These are phyloP conservation scores for Clivina fossor DNA, from an alignment of 2,888 invertebrate species.

Conservation along the genomic window DNA sequence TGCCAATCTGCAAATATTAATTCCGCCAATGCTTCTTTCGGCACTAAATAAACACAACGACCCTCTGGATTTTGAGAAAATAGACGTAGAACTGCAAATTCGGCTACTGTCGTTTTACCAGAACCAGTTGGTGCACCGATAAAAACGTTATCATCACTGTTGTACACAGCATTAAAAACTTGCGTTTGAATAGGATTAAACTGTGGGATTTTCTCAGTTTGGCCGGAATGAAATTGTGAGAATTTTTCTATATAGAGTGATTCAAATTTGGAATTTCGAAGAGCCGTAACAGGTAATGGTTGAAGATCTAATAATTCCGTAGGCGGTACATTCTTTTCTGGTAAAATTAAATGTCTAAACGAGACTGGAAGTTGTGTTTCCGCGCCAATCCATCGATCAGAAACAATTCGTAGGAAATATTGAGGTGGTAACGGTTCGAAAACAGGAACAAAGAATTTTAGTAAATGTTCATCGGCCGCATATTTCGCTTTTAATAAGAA, in stretches of 20 bases:
- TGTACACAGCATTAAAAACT: conserved; percentile 98
- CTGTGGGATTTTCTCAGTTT: conserved; percentile 83
- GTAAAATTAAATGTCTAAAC: conserved; percentile 93
- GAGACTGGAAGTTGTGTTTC: conserved; percentile 97
- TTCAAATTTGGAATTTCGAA: conserved; percentile 85
- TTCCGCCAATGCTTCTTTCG: conserved; percentile 89
- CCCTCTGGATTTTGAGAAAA: conserved; percentile 73
- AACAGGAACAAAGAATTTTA: conserved; percentile 98
- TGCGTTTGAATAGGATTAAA: conserved; percentile 99
- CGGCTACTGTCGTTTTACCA: conserved; percentile 92
- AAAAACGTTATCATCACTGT: conserved; percentile 97
- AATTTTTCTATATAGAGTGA: conserved; percentile 81
- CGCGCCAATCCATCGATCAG: conserved; percentile 91
- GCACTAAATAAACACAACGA: conserved; percentile 90
- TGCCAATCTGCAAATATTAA: conserved; percentile 90
- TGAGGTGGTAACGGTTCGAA: conserved; percentile 98
- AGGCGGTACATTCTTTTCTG: conserved; percentile 97
- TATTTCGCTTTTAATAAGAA: conserved; percentile 95
- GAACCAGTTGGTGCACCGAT: conserved; percentile 92
- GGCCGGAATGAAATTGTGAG: conserved; percentile 97
- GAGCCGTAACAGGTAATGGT: conserved; percentile 90
- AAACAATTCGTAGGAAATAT: conserved; percentile 90
- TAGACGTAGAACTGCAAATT: conserved; percentile 90
- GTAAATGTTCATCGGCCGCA: conserved; percentile 88
- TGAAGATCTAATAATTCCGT: conserved; percentile 97